These are phyloP conservation scores for Tipula unca DNA, from an alignment of 2,888 invertebrate genomes.

Conservation along the genomic window DNA sequence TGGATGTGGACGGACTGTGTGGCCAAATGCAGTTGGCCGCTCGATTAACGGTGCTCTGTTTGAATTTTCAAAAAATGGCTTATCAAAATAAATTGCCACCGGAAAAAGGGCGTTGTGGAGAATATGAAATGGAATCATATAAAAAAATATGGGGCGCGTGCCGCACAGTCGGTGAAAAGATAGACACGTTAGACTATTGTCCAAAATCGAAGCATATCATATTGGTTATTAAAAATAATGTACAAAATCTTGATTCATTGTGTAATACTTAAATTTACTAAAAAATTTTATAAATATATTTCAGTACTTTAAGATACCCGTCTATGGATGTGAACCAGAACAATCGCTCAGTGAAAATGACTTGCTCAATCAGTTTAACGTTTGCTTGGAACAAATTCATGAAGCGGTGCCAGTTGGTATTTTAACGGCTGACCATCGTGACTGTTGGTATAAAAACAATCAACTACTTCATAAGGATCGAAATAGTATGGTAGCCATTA, in stretches of 20 bases:
- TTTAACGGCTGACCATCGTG: slow-evolving; percentile 68
- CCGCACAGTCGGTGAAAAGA: slow-evolving; percentile 59
- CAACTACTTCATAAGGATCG: slow-evolving; percentile 41
- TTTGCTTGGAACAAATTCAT: slow-evolving; percentile 44
- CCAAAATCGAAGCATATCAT: slow-evolving; percentile 59
- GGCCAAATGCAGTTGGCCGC: slow-evolving; percentile 62
- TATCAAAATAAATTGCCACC: slow-evolving; percentile 49
- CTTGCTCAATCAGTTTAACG: slow-evolving; percentile 53
- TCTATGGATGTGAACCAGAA: slow-evolving; percentile 49
- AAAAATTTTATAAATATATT: slow-evolving; percentile 25
- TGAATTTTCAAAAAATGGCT: slow-evolving; percentile 35
- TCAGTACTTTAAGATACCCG: slow-evolving; percentile 55
- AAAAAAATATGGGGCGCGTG: slow-evolving; percentile 84
- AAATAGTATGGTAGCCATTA: slow-evolving; percentile 48
- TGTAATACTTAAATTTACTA: slow-evolving; percentile 16
- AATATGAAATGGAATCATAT: slow-evolving; percentile 89
- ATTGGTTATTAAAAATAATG: slow-evolving; percentile 78
- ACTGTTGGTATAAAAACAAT: slow-evolving; percentile 71
- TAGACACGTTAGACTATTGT: slow-evolving; percentile 59
- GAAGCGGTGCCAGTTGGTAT: slow-evolving; percentile 57
- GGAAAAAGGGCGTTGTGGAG: slow-evolving; percentile 69
- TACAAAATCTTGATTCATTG: slow-evolving; percentile 45
- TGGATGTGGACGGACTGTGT: slow-evolving; percentile 50
- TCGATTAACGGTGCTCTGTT: slow-evolving; percentile 49
- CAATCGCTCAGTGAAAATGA: slow-evolving; percentile 52